These are phyloP conservation scores for Polydrusus tereticollis DNA, from an alignment of 2,888 invertebrate genomes.

Conservation along the genomic window DNA sequence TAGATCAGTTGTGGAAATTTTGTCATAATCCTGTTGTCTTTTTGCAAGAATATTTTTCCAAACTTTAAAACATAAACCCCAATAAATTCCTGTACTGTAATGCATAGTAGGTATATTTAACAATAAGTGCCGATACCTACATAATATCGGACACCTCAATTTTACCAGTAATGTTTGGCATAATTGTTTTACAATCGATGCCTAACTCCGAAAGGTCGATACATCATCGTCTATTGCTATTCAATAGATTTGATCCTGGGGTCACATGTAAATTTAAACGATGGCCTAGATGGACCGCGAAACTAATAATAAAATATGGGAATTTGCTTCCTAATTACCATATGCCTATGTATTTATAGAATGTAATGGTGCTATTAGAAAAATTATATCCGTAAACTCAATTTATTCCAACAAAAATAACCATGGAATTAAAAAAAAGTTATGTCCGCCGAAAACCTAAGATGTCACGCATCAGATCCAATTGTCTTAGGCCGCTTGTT, in stretches of 20 bases:
- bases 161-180: conserved; percentile 9
- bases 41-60: too few species aligned
- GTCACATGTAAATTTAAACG: conserved; percentile 47
- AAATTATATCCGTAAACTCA: too few species aligned
- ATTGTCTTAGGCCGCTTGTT: too few species aligned
- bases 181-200: conserved; percentile 41
- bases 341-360: conserved; percentile 4
- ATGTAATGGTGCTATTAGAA: not conserved
- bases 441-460: too few species aligned
- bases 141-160: conserved; percentile 8
- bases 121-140: conserved; percentile 7
- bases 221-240: conserved; percentile 43
- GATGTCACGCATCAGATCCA: too few species aligned
- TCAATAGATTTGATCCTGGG: conserved; percentile 47
- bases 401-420: too few species aligned
- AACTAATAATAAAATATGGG: conserved; percentile 36
- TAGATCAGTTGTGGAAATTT: too few species aligned
- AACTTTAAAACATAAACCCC: too few species aligned
- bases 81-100: too few species aligned
- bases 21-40: too few species aligned
- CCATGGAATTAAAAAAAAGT: too few species aligned
- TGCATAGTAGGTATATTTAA: too few species aligned
- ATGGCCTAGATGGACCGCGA: conserved; percentile 44
- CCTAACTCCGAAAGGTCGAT: conserved; percentile 40
- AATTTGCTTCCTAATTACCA: conserved; percentile 14